Percentiles rank a stretch among this genome's conserved stretches.
Evolutionary conservation across 1,140 invertebrate genomes (phyloP).

Genomic region (Panagrolaimus sp.): DNA sequence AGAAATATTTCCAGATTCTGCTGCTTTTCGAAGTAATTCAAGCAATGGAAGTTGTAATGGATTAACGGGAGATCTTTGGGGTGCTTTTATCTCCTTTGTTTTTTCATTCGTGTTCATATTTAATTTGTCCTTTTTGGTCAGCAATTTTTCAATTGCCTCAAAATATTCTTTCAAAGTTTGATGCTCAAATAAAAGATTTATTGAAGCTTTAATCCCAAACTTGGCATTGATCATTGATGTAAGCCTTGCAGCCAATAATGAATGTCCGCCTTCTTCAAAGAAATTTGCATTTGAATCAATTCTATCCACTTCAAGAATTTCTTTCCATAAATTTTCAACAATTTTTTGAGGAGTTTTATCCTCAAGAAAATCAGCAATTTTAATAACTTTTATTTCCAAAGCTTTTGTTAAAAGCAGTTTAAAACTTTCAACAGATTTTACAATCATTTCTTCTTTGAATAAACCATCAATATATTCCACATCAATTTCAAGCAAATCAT

Average conservation of each 20-base stretch:
- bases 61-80: not conserved
- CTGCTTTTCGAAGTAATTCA: not conserved
- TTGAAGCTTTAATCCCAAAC: slow-evolving; percentile 1
- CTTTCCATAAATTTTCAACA: not conserved
- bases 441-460: not conserved
- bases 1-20: not conserved
- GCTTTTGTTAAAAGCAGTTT: not conserved
- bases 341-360: too few species aligned
- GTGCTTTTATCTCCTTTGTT: not conserved
- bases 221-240: not conserved
- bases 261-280: slow-evolving; percentile 31
- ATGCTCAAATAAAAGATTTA: slow-evolving; percentile 19
- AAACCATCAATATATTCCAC: slow-evolving; percentile 3
- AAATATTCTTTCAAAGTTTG: slow-evolving; percentile 19
- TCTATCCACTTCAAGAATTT: slow-evolving; percentile 8
- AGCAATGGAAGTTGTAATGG: slow-evolving; percentile 3
- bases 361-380: not conserved
- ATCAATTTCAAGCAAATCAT: not conserved
- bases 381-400: not conserved
- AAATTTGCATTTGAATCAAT: slow-evolving; percentile 17
- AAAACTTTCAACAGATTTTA: not conserved
- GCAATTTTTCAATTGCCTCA: not conserved
- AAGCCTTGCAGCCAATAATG: slow-evolving; percentile 19
- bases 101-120: not conserved
- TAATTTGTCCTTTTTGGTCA: not conserved